Evolutionary conservation across 1,140 invertebrate species (phyloP), one percentile per base, ranked within the genome.

Genomic region (Ceratosolen fusciceps): DNA sequence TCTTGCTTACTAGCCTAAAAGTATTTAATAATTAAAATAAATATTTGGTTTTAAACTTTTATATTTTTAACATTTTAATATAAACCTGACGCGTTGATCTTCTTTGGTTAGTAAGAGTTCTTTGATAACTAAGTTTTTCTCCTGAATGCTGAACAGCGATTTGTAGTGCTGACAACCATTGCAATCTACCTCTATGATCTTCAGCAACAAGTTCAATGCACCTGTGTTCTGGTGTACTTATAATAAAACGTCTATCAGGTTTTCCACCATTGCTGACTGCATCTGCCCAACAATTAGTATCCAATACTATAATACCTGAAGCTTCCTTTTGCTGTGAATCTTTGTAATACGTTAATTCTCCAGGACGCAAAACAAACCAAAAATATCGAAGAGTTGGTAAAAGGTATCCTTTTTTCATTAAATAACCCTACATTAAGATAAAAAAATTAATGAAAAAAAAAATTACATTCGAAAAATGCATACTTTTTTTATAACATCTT

Each of bases 401-500:
- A 9, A 95, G 90, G 83, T 94, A 95, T 1, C 95, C 95, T 82
- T 93, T 92, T 86, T 95, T 96, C 82, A 92, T 91, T 52, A 96
- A 89, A 84, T 92, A 92, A 24, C 94, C 95, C 93, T 87, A 77
- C 88, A 90, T 72, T 7, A 78, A 84, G 54, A 58, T 58, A 72
- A 72, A 60, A 81, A 62, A 71, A 81, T 56, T 26, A 60, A 60
- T 58, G 58, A 43, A 49, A 62, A 49, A 26, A 49, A 52, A 9
- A 10, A 65, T 77, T 16, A 16, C 26, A 68, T 58, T 34, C n/a
- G 47, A 56, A 68, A 68, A 49, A 80, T 71, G 31, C 70, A 84
- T 88, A 94, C 94, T 91, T 96, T 96, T 89, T 96, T 96, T n/a
- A 96, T 93, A 52, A 95, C 94, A 90, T 96, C 95, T 75, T 94